These are phyloP conservation scores for Tachystola acroxantha DNA, from an alignment of 2,888 invertebrate species.

Conservation along the genomic window DNA sequence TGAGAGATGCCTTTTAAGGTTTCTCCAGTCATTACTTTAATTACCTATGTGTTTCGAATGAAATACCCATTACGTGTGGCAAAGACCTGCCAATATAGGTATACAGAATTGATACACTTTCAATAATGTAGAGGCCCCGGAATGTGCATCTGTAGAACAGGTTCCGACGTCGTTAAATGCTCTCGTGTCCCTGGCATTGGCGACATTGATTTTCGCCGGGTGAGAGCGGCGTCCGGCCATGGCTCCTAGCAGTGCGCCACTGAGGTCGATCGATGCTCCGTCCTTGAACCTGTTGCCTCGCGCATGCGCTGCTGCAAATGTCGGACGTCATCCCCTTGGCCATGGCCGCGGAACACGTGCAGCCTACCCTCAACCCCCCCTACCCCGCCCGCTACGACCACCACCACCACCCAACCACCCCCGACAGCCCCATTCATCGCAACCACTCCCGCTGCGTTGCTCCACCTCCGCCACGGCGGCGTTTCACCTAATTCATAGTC, in stretches of 20 bases:
- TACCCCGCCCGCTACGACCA: slow-evolving; percentile 19
- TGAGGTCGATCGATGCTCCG: slow-evolving; percentile 57
- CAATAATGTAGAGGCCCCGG: too few species aligned
- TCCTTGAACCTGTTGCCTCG: slow-evolving; percentile 62
- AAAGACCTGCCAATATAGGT: too few species aligned
- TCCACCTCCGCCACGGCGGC: slow-evolving; percentile 23
- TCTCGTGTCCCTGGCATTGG: slow-evolving; percentile 47
- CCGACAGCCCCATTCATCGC: slow-evolving; percentile 42
- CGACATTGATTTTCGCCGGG: slow-evolving; percentile 41
- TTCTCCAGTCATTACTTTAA: too few species aligned
- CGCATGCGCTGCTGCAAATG: slow-evolving; percentile 54
- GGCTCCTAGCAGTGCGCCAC: slow-evolving; percentile 44
- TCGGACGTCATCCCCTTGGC: slow-evolving; percentile 64
- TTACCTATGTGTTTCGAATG: too few species aligned
- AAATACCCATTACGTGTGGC: too few species aligned
- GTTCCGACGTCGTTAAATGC: background rate
- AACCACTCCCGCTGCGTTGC: slow-evolving; percentile 34
- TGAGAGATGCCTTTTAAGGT: too few species aligned
- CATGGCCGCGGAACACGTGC: slow-evolving; percentile 64
- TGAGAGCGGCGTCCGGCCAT: slow-evolving; percentile 53
- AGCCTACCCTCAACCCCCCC: slow-evolving; percentile 21
- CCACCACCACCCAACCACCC: slow-evolving; percentile 8
- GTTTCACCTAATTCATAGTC: slow-evolving; percentile 33
- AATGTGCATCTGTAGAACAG: too few species aligned
- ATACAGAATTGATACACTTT: too few species aligned